phyloP scores from a whole-genome alignment of 1,140 invertebrate genomes.

The Elymnias hypermnestra region DNA sequence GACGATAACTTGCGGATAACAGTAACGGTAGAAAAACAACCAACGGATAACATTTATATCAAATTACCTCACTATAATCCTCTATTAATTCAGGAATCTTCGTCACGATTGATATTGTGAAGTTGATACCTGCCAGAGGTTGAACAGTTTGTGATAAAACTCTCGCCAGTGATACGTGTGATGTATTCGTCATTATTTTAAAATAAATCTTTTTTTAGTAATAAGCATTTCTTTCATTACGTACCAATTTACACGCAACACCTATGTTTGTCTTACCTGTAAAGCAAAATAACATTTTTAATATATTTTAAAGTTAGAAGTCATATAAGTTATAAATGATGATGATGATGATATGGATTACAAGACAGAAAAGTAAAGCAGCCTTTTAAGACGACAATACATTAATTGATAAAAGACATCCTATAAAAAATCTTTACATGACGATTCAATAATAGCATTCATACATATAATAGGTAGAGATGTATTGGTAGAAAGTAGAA shows the following conservation, averaged over 20 bases:
- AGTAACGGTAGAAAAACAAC: not conserved
- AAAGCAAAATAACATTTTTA: not conserved
- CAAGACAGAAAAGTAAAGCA: no score
- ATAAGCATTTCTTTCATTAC: constrained; percentile 13
- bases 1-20: not conserved
- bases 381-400: no score
- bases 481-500: no score
- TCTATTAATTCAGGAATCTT: constrained; percentile 38
- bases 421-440: no score
- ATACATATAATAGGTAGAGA: no score
- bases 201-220: constrained; percentile 29
- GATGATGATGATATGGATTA: no score
- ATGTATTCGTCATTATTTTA: constrained; percentile 41
- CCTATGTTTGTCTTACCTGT: constrained; percentile 2
- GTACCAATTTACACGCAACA: constrained; percentile 2
- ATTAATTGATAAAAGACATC: no score
- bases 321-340: no score
- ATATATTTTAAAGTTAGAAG: no score
- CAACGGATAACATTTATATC: not conserved
- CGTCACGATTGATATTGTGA: constrained; percentile 63
- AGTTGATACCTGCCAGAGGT: constrained; percentile 43
- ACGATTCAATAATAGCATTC: no score
- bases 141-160: constrained; percentile 41
- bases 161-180: constrained; percentile 38
- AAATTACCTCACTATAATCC: constrained; percentile 21